Conservation (phyloP, 2,797 vertebrate species). For the Antennarius maculatus region DNA sequence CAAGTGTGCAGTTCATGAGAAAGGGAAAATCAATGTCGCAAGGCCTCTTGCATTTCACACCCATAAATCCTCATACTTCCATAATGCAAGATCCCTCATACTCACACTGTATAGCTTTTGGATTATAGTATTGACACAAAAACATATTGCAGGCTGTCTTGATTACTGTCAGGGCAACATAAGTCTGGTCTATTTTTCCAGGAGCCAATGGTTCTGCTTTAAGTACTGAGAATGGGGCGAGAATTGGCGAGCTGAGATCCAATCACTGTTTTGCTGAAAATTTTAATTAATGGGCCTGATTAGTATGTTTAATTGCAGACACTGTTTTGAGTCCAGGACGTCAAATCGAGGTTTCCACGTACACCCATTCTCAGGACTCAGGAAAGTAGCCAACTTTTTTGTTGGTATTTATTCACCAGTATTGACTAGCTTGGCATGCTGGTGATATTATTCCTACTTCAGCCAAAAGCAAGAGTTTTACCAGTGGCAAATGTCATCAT, state of each 20-base stretch:
- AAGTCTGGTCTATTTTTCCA: conserved; percentile 1
- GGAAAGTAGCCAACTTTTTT: too few species aligned
- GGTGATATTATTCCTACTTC: too few species aligned
- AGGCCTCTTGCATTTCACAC: conserved; percentile 19
- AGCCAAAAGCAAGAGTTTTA: too few species aligned
- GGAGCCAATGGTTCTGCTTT: conserved; percentile 3
- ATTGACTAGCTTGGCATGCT: too few species aligned
- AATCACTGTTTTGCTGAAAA: neutral
- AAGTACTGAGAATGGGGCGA: neutral
- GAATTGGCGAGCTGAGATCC: neutral
- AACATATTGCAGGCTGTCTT: conserved; percentile 20
- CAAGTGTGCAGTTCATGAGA: conserved; percentile 29
- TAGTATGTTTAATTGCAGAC: too few species aligned
- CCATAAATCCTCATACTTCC: conserved; percentile 17
- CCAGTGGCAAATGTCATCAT: too few species aligned
- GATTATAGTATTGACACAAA: conserved; percentile 36
- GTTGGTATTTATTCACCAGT: too few species aligned
- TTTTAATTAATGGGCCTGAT: too few species aligned
- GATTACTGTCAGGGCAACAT: conserved; percentile 26
- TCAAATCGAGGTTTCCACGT: too few species aligned
- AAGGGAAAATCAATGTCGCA: conserved; percentile 58
- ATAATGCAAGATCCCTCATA: conserved; percentile 1
- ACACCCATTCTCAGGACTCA: too few species aligned
- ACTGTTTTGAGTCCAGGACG: too few species aligned
- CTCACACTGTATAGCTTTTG: conserved; percentile 52